A percentile compares a stretch with the other conserved stretches of the same genome.
Evolutionary conservation across 2,797 vertebrate species (phyloP).

Genomic region (Sebastes diaconus): DNA sequence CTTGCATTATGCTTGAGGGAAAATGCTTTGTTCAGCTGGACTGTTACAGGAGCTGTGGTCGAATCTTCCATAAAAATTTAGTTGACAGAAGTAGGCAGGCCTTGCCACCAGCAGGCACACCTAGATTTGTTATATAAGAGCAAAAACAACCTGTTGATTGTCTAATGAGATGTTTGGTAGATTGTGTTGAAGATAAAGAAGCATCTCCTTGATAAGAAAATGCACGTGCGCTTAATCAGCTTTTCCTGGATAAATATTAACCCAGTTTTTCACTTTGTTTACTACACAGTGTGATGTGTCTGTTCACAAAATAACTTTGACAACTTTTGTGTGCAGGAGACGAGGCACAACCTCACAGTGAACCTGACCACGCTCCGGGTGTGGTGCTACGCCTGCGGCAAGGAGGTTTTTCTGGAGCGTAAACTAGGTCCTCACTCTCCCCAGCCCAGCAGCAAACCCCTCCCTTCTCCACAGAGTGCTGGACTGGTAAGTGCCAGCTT

Average conservation of each 20-base stretch:
- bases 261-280: not conserved
- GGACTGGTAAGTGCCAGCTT: conserved; percentile 68
- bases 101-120: not conserved
- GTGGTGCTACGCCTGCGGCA: conserved; percentile 98
- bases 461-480: conserved; percentile 77
- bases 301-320: not conserved
- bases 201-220: not conserved
- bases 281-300: not conserved
- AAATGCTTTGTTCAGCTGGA: not conserved
- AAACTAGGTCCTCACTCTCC: conserved; percentile 88
- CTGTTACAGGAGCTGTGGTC: not conserved
- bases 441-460: conserved; percentile 78
- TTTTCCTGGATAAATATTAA: not conserved
- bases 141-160: not conserved
- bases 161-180: not conserved
- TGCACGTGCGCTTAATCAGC: not conserved
- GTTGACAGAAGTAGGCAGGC: not conserved
- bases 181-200: conserved; percentile 12
- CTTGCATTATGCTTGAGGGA: not conserved
- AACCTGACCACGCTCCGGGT: conserved; percentile 98
- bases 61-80: not conserved
- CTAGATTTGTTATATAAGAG: not conserved
- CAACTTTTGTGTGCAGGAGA: conserved; percentile 82
- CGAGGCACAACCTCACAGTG: conserved; percentile 94
- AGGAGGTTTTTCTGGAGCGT: conserved; percentile 97